A percentile compares a stretch with the other conserved stretches of the same genome.
Evolutionary conservation across 2,797 vertebrate species (phyloP).

Genomic region (Manis javanica): DNA sequence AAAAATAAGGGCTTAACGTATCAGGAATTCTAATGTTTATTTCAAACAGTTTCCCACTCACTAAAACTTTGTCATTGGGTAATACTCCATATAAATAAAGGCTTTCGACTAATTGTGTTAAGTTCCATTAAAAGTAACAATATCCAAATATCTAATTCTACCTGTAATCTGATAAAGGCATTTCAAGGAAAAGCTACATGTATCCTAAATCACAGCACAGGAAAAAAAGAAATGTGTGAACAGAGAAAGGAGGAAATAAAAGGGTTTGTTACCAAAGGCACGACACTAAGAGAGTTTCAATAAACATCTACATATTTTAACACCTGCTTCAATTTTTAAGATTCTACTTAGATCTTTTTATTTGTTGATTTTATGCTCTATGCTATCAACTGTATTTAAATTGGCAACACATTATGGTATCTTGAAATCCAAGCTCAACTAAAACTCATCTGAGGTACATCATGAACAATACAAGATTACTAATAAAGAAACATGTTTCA

Average conservation of each 20-base stretch:
- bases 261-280: not conserved
- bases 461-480: not conserved
- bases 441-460: not conserved
- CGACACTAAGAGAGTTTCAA: not conserved
- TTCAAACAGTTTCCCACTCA: constrained; percentile 36
- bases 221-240: not conserved
- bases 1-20: too few species aligned
- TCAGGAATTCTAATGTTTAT: not conserved
- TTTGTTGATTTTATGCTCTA: not conserved
- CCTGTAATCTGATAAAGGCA: constrained; percentile 21
- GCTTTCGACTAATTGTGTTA: constrained; percentile 13
- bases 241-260: not conserved
- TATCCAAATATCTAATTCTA: not conserved
- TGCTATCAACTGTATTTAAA: constrained; percentile 9
- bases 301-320: constrained; percentile 26
- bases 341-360: constrained; percentile 28
- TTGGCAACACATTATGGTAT: not conserved
- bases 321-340: not conserved
- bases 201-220: not conserved
- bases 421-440: constrained; percentile 35
- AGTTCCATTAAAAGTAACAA: constrained; percentile 30
- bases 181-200: constrained; percentile 48
- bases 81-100: not conserved
- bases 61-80: not conserved
- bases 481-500: not conserved